A percentile compares a stretch with the other conserved stretches of the same genome.
These are phyloP conservation scores for Alectura lathami DNA, from an alignment of 2,113 vertebrate species.

Conservation along the genomic window DNA sequence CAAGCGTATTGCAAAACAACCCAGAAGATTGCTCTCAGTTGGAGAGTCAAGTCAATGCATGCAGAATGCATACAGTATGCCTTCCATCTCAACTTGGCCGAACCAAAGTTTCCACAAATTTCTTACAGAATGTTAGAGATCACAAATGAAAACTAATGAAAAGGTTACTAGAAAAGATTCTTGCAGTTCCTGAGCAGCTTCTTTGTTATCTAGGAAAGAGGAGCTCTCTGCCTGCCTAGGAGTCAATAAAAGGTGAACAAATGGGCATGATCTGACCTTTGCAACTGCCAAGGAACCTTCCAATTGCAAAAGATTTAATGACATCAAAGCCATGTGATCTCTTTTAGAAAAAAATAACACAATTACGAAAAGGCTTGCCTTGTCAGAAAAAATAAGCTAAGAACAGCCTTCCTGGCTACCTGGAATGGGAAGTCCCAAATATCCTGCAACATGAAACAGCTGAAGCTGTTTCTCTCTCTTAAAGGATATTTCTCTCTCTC, in stretches of 20 bases:
- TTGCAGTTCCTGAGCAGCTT: neutral
- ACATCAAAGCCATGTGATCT: neutral
- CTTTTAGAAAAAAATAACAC: neutral
- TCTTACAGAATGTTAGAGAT: neutral
- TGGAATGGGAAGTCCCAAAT: neutral
- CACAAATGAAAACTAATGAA: neutral
- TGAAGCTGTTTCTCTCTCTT: neutral
- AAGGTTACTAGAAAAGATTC: neutral
- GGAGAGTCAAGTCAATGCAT: constrained; percentile 7
- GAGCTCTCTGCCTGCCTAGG: neutral
- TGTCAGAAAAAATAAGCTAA: neutral
- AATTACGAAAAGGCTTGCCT: neutral
- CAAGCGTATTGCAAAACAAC: constrained; percentile 20
- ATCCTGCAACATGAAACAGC: neutral
- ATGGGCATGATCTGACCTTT: neutral
- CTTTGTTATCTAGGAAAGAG: neutral
- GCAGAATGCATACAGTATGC: neutral
- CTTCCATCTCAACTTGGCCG: neutral
- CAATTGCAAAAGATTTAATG: neutral
- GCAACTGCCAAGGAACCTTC: neutral
- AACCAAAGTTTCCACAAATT: neutral
- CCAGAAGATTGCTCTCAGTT: neutral
- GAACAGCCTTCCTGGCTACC: neutral
- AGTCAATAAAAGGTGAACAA: neutral
- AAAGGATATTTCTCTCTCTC: neutral